Base-by-base conservation (phyloP, 2,113 vertebrate genomes). In the Dromaius novaehollandiae region DNA sequence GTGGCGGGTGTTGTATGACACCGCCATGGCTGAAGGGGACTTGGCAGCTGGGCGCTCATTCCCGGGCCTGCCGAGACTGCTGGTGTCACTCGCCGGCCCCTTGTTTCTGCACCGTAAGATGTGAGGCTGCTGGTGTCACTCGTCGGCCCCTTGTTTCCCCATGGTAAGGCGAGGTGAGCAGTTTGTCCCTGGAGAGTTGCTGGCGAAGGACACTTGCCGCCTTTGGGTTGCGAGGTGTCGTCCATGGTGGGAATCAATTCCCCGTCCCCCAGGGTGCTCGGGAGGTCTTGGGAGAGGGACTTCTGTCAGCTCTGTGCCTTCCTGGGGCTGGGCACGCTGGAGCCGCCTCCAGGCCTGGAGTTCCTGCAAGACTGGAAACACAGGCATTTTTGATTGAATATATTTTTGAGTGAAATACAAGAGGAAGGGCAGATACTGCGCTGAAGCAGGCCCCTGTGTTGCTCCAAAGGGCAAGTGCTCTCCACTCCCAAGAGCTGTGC, bases 51-150 rank as follows among this genome's bases (percentile, higher is more conserved):
- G 44, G 42, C 14, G 44, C 38, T 18, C 17, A 16, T 32, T 58
- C 34, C 21, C 13, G 0, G 5, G 24, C 51, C 10, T 24, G 34
- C 5, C 1, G 0, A 4, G 20, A 17, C 6, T 8, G 2, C 32
- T 24, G 0, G 0, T 36, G 46, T 30, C 15, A 36, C 44, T n/a
- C 16, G 10, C 11, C 70, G 53, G 60, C 4, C 8, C 40, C 56
- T 5, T 32, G 30, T 58, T 58, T 56, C 26, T 8, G 16, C 30
- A 13, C 8, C 55, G 16, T 10, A 32, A 8, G 16, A 32, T 38
- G 38, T 1, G 0, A 4, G 20, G 20, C 6, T 8, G 2, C 32
- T 24, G 0, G 0, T 36, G 46, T 30, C 15, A 36, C 44, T n/a
- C 16, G 10, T 13, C 70, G 53, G 60, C 4, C 8, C 40, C 56